A percentile compares a stretch with the other conserved stretches of the same genome.
Conservation (phyloP, 2,797 vertebrate species). For the Coreius guichenoti region DNA sequence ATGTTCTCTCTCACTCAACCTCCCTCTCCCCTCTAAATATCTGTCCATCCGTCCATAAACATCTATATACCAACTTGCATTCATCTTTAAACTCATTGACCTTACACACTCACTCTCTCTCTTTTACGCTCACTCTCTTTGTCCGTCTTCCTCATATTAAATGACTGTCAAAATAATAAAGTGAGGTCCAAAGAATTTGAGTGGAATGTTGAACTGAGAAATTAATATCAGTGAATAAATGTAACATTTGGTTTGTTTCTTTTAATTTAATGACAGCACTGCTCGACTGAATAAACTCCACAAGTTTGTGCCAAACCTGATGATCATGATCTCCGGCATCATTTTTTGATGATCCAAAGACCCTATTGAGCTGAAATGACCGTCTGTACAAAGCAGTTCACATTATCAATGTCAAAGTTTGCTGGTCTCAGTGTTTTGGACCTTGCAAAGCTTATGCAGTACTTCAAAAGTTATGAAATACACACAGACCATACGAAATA, state of each 20-base stretch:
- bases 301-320: neutral
- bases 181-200: neutral
- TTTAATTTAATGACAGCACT: neutral
- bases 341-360: neutral
- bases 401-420: neutral
- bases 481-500: neutral
- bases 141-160: conserved; percentile 48
- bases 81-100: conserved; percentile 13
- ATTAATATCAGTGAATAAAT: neutral
- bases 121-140: conserved; percentile 44
- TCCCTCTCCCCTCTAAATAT: conserved; percentile 42
- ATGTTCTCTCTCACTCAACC: conserved; percentile 36
- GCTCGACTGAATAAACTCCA: neutral
- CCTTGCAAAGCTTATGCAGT: neutral
- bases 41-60: conserved; percentile 37
- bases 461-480: conserved; percentile 10
- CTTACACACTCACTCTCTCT: conserved; percentile 11
- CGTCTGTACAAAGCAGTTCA: neutral
- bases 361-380: neutral
- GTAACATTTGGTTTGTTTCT: neutral
- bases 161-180: conserved; percentile 5
- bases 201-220: neutral
- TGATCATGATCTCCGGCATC: neutral
- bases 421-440: neutral
- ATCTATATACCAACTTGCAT: conserved; percentile 29